Conservation (phyloP, 2,888 invertebrate genomes). For the Drosophila pegasa region DNA sequence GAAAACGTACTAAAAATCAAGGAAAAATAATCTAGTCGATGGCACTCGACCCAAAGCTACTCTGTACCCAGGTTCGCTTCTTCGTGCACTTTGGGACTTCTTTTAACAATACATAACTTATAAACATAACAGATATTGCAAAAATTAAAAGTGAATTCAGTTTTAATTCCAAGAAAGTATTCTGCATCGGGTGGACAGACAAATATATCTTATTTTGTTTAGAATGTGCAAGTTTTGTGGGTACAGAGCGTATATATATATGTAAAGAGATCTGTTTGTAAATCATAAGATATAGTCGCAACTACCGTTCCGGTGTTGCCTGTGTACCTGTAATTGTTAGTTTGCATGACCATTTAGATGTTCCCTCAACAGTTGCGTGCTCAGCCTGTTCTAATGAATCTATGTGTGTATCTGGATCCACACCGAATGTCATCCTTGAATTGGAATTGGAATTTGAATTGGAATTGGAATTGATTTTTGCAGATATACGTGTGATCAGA, state of each 20-base stretch:
- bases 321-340: constrained; percentile 98
- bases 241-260: constrained; percentile 10
- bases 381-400: constrained; percentile 99
- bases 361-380: constrained; percentile 99
- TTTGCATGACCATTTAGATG: constrained; percentile 99
- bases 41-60: not conserved
- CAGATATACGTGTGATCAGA: constrained; percentile 25
- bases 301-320: constrained; percentile 14
- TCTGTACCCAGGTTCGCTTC: constrained; percentile 2
- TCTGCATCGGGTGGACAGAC: not conserved
- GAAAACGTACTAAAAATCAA: constrained; percentile 2
- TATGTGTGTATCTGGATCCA: constrained; percentile 98
- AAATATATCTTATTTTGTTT: not conserved
- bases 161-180: not conserved
- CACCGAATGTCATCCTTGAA: constrained; percentile 97
- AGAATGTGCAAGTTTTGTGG: not conserved
- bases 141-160: not conserved
- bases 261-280: not conserved
- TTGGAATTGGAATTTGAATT: constrained; percentile 49
- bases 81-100: not conserved
- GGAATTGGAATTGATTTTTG: constrained; percentile 54
- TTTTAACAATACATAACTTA: not conserved
- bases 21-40: constrained; percentile 3
- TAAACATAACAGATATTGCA: not conserved
- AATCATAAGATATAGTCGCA: constrained; percentile 12